These are phyloP conservation scores for Amiota mariae DNA, from an alignment of 2,888 invertebrate genomes.

Conservation along the genomic window DNA sequence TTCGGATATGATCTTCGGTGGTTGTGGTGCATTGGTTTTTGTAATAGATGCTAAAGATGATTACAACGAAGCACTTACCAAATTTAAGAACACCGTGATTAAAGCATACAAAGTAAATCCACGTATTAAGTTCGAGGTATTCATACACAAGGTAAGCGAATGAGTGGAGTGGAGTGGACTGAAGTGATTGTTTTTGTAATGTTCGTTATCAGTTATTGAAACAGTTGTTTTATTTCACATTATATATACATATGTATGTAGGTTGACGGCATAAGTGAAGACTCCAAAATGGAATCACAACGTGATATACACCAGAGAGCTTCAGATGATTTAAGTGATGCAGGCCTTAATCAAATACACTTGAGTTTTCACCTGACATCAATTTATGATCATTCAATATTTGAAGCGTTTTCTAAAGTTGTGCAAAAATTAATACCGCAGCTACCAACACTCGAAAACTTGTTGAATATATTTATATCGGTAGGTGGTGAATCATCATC, in stretches of 20 bases:
- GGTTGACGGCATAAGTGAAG: constrained; percentile 98
- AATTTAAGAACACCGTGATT: constrained; percentile 93
- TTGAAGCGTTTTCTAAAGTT: constrained; percentile 99
- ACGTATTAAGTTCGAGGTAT: constrained; percentile 97
- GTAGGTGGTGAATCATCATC: background rate
- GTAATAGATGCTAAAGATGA: constrained; percentile 99
- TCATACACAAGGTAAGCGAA: constrained; percentile 89
- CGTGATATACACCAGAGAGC: constrained; percentile 98
- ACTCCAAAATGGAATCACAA: constrained; percentile 99
- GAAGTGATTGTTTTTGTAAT: background rate
- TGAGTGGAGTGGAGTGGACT: background rate
- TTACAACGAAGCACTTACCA: constrained; percentile 95
- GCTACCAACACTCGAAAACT: constrained; percentile 95
- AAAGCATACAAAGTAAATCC: constrained; percentile 97
- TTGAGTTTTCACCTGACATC: constrained; percentile 97
- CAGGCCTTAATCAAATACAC: constrained; percentile 89
- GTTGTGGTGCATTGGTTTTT: constrained; percentile 97
- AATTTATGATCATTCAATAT: constrained; percentile 99
- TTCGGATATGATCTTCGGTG: constrained; percentile 95
- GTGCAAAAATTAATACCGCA: constrained; percentile 99
- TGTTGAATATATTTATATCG: constrained; percentile 88
- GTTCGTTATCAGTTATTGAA: constrained; percentile 3
- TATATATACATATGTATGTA: constrained; percentile 38
- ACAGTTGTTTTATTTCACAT: background rate
- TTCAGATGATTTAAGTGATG: constrained; percentile 93